Base-by-base conservation (phyloP, 2,888 invertebrate genomes). In the Folsomia manolachei region DNA sequence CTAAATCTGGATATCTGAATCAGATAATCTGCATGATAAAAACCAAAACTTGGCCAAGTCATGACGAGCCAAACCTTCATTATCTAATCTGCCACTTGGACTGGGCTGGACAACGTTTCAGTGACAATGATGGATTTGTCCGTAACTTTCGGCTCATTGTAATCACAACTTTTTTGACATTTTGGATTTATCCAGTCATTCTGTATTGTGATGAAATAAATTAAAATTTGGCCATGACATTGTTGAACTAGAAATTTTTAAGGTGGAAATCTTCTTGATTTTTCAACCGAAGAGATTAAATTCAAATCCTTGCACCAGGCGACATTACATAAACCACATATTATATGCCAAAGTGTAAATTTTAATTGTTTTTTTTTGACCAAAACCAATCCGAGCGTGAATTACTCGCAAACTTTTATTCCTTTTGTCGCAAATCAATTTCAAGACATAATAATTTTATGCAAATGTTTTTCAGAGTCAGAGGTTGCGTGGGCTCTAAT, bases 401-500 rank as follows among this genome's bases (percentile, higher is more conserved):
- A 39, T 39, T 39, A 14, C 39, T 39, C 39, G 39, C 14, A 14
- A 4, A 9, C 39, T 39, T n/a, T 39, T 39, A 39, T 39, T 39
- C n/a, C n/a, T n/a, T 39, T 39, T 39, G 39, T 39, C 39, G 39
- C 39, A 39, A 39, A 39, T 39, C 39, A 39, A 39, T 39, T 39
- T 39, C 4, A 39, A 39, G 39, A 39, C 39, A 14, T 14, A 51
- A 60, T n/a, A 60, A 62, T 11, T 9, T 25, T 62, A 62, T 62
- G 62, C 62, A 62, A 62, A 62, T 39, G 39, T 39, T 14, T 39
- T 4, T 14, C 39, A 39, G n/a, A n/a, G n/a, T n/a, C n/a, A n/a
- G n/a, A n/a, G 18, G 18, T 26, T 25, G 64, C 27, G 64, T 64
- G 64, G 64, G 64, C 64, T 26, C 64, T 64, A 64, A 64, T 64